Base-by-base conservation (phyloP, 2,888 invertebrate species). In the Ornithoptera alexandrae region DNA sequence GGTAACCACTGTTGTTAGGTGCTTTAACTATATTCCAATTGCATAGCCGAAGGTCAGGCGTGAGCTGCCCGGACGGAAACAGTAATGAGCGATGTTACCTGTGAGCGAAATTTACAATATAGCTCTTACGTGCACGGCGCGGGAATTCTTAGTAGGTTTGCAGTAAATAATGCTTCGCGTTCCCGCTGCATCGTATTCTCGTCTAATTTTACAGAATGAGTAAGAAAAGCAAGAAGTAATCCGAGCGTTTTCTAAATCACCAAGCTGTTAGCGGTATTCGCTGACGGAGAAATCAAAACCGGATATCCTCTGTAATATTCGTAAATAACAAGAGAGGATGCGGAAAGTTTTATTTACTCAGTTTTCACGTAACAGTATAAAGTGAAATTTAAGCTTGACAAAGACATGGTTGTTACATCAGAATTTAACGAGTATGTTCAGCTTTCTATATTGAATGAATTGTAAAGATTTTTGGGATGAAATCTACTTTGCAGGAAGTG, bases 21-120 rank as follows among this genome's bases (percentile, higher is more conserved):
- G 61, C n/a, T 46, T 42, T 57, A 62, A 58, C 42, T 20, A 46
- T 62, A 66, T 69, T 65, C 57, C 46, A 36, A 61, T 50, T 66
- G 66, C 69, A 66, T 66, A 17, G 50, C 62, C 58, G 62, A 70
- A 70, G 69, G 69, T 70, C 69, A 50, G 68, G 10, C 59, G 65
- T 65, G 50, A 63, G 57, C 22, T 24, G 50, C 17, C 20, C 36
- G 46, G 58, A 50, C 63, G 50, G 62, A 68, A 68, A 68, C 59
- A 59, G 36, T 63, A 68, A 68, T 68, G 68, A 67, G 30, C 24
- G 4, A 0, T 8, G 50, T 20, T 30, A 30, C 30, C 30, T 8
- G 22, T 53, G 24, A 24, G 24, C 17, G 30, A 36, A 62, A 59
- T 22, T 63, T 68, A 63, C 46, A 57, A 68, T 46, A 68, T 36